phyloP scores from a whole-genome alignment of 2,888 invertebrate species.

The Drosophila limbata region DNA sequence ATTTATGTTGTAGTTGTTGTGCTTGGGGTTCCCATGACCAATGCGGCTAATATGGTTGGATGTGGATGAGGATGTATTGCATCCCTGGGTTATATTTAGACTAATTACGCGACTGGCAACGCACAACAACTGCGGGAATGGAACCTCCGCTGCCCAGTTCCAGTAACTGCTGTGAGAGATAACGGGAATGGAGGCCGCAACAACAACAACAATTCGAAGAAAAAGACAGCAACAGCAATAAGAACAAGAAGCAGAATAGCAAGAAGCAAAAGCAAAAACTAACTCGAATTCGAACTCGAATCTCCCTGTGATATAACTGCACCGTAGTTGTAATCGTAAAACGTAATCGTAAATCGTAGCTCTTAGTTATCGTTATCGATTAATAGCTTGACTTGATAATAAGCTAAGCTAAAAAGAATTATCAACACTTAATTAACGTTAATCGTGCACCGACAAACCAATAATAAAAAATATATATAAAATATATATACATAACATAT shows the following conservation, averaged over 20 bases:
- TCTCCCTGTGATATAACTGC: slow-evolving; percentile 82
- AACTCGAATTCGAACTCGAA: slow-evolving; percentile 77
- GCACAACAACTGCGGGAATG: slow-evolving; percentile 40
- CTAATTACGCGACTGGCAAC: slow-evolving; percentile 54
- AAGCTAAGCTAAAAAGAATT: slow-evolving; percentile 50
- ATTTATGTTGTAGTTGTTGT: slow-evolving; percentile 16
- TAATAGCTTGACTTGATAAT: slow-evolving; percentile 52
- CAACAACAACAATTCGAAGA: slow-evolving; percentile 13
- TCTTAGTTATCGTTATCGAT: slow-evolving; percentile 73
- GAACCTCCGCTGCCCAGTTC: slow-evolving; percentile 35
- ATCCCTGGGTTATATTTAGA: slow-evolving; percentile 68
- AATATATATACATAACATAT: slow-evolving; percentile 21
- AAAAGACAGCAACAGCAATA: slow-evolving; percentile 39
- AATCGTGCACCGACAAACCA: slow-evolving; percentile 47
- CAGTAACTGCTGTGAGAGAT: slow-evolving; percentile 58
- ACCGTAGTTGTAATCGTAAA: slow-evolving; percentile 74
- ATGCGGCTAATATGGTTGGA: slow-evolving; percentile 53
- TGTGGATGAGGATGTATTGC: slow-evolving; percentile 36
- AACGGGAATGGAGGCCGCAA: slow-evolving; percentile 54
- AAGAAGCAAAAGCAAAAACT: slow-evolving; percentile 49
- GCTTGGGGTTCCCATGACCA: slow-evolving; percentile 13
- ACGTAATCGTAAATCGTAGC: slow-evolving; percentile 57
- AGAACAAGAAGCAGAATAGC: slow-evolving; percentile 18
- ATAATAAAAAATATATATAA: slow-evolving; percentile 24
- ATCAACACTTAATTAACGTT: slow-evolving; percentile 45